These are phyloP conservation scores for Pachyramphus minor DNA, from an alignment of 2,113 vertebrate species.

Conservation along the genomic window DNA sequence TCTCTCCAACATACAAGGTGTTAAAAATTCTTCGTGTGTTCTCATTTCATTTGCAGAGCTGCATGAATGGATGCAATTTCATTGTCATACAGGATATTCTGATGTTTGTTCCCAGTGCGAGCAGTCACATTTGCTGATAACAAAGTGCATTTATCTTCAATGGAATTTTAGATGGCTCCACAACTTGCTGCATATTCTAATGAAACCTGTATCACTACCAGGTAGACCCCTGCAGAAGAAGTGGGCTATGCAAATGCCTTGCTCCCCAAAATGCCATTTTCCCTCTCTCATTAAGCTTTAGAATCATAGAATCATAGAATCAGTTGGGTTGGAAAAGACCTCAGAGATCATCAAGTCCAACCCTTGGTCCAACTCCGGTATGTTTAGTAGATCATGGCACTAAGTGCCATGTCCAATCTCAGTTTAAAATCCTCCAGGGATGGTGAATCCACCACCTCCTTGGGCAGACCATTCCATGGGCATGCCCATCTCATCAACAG, in stretches of 20 bases:
- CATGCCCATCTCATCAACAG: too few species aligned
- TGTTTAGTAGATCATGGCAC: too few species aligned
- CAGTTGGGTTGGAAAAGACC: too few species aligned
- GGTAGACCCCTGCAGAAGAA: constrained; percentile 61
- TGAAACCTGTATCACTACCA: constrained; percentile 50
- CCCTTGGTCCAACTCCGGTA: too few species aligned
- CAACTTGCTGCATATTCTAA: constrained; percentile 48
- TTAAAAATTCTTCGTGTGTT: not conserved
- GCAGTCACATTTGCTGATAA: constrained; percentile 19
- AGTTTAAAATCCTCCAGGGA: too few species aligned
- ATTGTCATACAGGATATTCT: not conserved
- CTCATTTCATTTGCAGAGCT: not conserved
- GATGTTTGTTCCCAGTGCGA: not conserved
- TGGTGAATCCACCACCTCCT: too few species aligned
- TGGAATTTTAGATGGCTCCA: constrained; percentile 32
- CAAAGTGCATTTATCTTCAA: constrained; percentile 17
- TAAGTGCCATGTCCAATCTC: too few species aligned
- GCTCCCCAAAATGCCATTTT: constrained; percentile 36
- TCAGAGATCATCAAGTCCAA: too few species aligned
- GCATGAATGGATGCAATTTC: not conserved
- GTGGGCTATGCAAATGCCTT: constrained; percentile 41
- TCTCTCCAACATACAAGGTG: not conserved
- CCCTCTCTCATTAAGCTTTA: constrained; percentile 44
- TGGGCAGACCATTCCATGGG: too few species aligned
- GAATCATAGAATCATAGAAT: too few species aligned